A percentile compares a stretch with the other conserved stretches of the same genome.
Evolutionary conservation across 2,113 vertebrate genomes (phyloP).

Genomic region (Martes martes): DNA sequence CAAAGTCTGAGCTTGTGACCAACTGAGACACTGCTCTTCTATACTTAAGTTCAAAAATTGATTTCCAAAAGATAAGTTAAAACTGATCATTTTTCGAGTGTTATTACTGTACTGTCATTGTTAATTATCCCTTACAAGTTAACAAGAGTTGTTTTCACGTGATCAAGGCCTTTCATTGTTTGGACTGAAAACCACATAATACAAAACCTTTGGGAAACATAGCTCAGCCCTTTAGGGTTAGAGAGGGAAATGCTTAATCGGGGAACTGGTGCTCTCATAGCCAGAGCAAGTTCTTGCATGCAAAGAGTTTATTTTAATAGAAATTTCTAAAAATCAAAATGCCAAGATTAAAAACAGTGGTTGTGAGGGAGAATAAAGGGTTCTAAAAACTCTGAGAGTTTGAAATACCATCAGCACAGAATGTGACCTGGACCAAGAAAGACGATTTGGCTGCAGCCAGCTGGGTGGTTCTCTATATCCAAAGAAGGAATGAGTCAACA

Average conservation of each 20-base stretch:
- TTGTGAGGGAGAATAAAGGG: neutral
- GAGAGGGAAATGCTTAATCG: neutral
- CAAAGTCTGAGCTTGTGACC: neutral
- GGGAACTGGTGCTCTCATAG: neutral
- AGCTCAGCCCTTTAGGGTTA: neutral
- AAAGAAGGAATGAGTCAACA: neutral
- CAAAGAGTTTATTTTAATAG: neutral
- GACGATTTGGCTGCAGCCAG: neutral
- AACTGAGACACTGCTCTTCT: neutral
- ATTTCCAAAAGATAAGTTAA: neutral
- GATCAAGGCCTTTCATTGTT: neutral
- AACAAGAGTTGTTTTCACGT: neutral
- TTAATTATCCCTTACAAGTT: neutral
- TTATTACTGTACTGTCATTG: neutral
- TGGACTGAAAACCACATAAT: neutral
- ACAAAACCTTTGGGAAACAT: neutral
- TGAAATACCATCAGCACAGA: neutral
- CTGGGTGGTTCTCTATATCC: neutral
- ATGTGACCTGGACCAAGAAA: neutral
- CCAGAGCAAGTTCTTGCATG: neutral
- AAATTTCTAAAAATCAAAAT: constrained; percentile 29
- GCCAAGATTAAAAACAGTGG: neutral
- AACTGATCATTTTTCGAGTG: neutral
- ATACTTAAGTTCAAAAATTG: neutral
- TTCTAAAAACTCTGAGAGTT: neutral